Evolutionary conservation across 1,140 invertebrate genomes (phyloP).

Genomic region (Drosophila nigromelanica): DNA sequence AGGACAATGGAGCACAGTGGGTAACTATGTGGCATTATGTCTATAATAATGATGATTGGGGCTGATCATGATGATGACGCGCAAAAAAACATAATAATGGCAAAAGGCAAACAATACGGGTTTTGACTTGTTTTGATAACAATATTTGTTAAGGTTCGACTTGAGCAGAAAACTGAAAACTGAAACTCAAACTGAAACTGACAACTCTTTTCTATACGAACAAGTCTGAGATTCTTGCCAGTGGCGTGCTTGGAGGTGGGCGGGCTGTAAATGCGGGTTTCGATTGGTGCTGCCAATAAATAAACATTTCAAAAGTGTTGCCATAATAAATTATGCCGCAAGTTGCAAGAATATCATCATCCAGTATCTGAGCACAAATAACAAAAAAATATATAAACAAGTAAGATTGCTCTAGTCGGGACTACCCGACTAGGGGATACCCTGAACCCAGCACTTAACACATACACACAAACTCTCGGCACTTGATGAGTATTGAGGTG

Average conservation of each 20-base stretch:
- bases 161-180: slow-evolving; percentile 7
- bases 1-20: slow-evolving; percentile 21
- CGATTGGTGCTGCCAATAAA: slow-evolving; percentile 33
- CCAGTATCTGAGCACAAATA: not conserved
- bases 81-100: slow-evolving; percentile 21
- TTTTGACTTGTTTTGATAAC: slow-evolving; percentile 42
- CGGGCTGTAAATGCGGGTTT: not conserved
- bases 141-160: slow-evolving; percentile 43
- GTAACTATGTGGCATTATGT: slow-evolving; percentile 16
- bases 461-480: too few relatives aligned
- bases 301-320: slow-evolving; percentile 37
- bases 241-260: not conserved
- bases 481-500: too few relatives aligned
- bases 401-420: too few relatives aligned
- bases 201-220: not conserved
- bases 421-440: too few relatives aligned
- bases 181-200: slow-evolving; percentile 17
- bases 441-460: too few relatives aligned
- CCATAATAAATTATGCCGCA: slow-evolving; percentile 28
- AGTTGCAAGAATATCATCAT: not conserved
- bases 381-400: too few relatives aligned
- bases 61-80: slow-evolving; percentile 12
- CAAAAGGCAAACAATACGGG: slow-evolving; percentile 33
- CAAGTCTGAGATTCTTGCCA: not conserved
- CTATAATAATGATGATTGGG: slow-evolving; percentile 1